phyloP scores from a whole-genome alignment of 1,140 invertebrate genomes.

The Lanistes nyassanus region DNA sequence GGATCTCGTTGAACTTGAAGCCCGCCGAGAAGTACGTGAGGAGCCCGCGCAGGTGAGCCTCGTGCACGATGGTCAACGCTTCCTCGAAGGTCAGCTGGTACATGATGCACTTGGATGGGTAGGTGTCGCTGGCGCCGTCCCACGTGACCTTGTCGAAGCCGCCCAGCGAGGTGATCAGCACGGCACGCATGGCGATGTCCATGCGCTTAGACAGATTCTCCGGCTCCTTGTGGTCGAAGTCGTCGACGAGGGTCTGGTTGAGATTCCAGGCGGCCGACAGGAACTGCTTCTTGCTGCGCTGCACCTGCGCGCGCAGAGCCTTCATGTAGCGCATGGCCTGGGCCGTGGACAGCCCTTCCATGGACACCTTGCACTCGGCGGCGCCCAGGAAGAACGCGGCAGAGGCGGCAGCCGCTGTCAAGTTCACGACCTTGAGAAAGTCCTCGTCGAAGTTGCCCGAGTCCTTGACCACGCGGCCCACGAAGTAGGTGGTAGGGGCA shows the following conservation, averaged over 20 bases:
- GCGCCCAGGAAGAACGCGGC: slow-evolving; percentile 47
- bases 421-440: slow-evolving; percentile 44
- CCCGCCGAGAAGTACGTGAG: slow-evolving; percentile 50
- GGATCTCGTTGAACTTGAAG: slow-evolving; percentile 50
- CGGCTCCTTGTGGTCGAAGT: slow-evolving; percentile 34
- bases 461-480: slow-evolving; percentile 44
- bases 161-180: slow-evolving; percentile 46
- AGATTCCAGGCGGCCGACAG: slow-evolving; percentile 52
- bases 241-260: slow-evolving; percentile 42
- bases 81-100: slow-evolving; percentile 49
- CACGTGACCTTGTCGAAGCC: slow-evolving; percentile 49
- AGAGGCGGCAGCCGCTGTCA: slow-evolving; percentile 43
- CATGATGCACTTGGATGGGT: slow-evolving; percentile 51
- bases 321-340: slow-evolving; percentile 48
- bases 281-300: slow-evolving; percentile 39
- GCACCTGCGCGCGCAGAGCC: slow-evolving; percentile 41
- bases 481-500: slow-evolving; percentile 48
- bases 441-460: slow-evolving; percentile 49
- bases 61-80: slow-evolving; percentile 45
- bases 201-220: slow-evolving; percentile 31
- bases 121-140: slow-evolving; percentile 47
- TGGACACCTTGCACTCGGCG: slow-evolving; percentile 46
- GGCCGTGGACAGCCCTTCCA: slow-evolving; percentile 45
- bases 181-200: slow-evolving; percentile 42
- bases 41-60: slow-evolving; percentile 45